A percentile compares a stretch with the other conserved stretches of the same genome.
Evolutionary conservation across 1,140 invertebrate genomes (phyloP).

Genomic region (Saxidomus purpurata): DNA sequence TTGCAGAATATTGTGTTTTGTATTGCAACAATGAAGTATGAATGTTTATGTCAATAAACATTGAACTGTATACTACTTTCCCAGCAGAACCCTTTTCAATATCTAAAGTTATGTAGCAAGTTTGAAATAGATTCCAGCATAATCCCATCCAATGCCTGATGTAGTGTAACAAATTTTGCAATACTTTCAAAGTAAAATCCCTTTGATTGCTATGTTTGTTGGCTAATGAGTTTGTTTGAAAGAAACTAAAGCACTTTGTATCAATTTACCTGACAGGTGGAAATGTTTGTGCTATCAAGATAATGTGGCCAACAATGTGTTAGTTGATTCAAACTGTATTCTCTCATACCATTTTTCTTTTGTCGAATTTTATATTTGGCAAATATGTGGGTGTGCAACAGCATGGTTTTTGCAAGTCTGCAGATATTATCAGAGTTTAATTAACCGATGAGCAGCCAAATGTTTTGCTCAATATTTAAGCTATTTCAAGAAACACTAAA

Average conservation of each 20-base stretch:
- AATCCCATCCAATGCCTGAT: neutral
- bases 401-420: neutral
- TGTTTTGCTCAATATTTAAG: constrained; percentile 5
- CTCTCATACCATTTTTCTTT: constrained; percentile 2
- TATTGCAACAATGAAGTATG: no score
- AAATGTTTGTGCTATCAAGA: neutral
- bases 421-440: neutral
- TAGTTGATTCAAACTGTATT: constrained; percentile 1
- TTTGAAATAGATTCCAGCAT: neutral
- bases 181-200: no score
- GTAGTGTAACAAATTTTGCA: neutral
- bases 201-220: neutral
- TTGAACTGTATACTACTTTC: no score
- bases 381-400: constrained; percentile 5
- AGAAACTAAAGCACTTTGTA: constrained; percentile 13
- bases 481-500: neutral
- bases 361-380: constrained; percentile 1
- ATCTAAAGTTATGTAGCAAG: no score
- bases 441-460: neutral
- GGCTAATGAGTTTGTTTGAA: neutral
- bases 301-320: neutral
- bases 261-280: constrained; percentile 17
- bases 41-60: no score
- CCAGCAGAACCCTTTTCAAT: no score
- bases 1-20: no score